Conservation (phyloP, 2,113 vertebrate species). For the Poeciliopsis prolifica region DNA sequence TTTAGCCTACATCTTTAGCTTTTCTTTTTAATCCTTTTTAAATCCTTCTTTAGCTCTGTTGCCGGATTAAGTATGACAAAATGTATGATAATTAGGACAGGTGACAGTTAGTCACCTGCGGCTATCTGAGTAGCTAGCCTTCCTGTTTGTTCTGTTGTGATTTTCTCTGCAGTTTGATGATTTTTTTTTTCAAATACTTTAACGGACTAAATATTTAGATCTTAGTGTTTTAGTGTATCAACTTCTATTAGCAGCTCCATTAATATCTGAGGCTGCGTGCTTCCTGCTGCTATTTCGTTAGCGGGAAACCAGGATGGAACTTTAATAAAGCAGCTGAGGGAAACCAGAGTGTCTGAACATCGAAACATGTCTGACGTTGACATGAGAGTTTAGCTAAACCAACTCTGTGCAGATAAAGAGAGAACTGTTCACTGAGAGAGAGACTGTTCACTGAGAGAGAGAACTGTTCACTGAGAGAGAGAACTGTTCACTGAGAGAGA, state of each 20-base stretch:
- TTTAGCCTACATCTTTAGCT: no score
- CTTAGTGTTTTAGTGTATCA: neutral
- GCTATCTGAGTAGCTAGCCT: no score
- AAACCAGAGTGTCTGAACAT: constrained; percentile 38
- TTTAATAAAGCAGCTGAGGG: constrained; percentile 51
- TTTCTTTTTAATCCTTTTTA: no score
- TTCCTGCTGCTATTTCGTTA: constrained; percentile 41
- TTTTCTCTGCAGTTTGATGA: neutral
- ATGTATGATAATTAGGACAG: no score
- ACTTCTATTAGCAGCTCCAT: neutral
- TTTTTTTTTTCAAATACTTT: neutral
- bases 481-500: neutral
- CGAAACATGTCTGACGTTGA: constrained; percentile 36
- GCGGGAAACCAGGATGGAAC: constrained; percentile 7
- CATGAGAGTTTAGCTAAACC: constrained; percentile 26
- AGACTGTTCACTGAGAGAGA: no score
- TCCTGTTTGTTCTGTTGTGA: neutral
- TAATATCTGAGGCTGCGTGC: neutral
- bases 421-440: no score
- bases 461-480: neutral
- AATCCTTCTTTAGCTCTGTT: no score
- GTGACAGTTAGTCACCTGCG: no score
- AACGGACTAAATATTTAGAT: neutral
- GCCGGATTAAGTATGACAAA: no score
- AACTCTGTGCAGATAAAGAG: neutral